Conservation (phyloP, 1,140 invertebrate genomes). For the Ostrea edulis region DNA sequence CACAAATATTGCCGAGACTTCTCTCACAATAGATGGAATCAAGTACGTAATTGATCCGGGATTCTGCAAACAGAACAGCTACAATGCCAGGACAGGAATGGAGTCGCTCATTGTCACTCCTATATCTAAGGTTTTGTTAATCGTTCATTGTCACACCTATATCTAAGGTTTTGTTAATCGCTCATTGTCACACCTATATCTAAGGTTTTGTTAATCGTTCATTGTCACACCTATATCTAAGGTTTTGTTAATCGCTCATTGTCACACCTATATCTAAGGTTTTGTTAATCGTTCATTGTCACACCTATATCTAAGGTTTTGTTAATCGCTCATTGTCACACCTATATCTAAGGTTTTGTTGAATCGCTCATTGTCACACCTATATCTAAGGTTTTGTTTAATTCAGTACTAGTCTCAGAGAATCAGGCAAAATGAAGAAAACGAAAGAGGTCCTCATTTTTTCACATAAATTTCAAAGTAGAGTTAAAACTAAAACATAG, state of each 20-base stretch:
- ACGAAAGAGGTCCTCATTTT: no score
- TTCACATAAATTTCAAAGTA: no score
- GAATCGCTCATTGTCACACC: slow-evolving; percentile 98
- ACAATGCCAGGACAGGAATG: slow-evolving; percentile 98
- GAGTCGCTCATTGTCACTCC: slow-evolving; percentile 98
- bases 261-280: slow-evolving; percentile 98
- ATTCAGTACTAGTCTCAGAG: no score
- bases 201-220: slow-evolving; percentile 96
- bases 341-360: slow-evolving; percentile 99
- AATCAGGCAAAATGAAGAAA: no score
- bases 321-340: slow-evolving; percentile 97
- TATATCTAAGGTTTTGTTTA: slow-evolving; percentile 89
- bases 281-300: slow-evolving; percentile 97
- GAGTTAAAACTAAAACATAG: no score
- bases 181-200: slow-evolving; percentile 98
- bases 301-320: slow-evolving; percentile 98
- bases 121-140: slow-evolving; percentile 90
- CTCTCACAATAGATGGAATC: slow-evolving; percentile 99
- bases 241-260: slow-evolving; percentile 95
- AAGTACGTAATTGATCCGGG: slow-evolving; percentile 99
- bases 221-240: slow-evolving; percentile 99
- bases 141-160: slow-evolving; percentile 98
- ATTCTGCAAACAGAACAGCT: slow-evolving; percentile 99
- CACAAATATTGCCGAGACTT: slow-evolving; percentile 99
- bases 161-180: slow-evolving; percentile 97